A percentile compares a stretch with the other conserved stretches of the same genome.
Evolutionary conservation across 2,797 vertebrate genomes (phyloP).

Genomic region (Typhlichthys eigenmanni): DNA sequence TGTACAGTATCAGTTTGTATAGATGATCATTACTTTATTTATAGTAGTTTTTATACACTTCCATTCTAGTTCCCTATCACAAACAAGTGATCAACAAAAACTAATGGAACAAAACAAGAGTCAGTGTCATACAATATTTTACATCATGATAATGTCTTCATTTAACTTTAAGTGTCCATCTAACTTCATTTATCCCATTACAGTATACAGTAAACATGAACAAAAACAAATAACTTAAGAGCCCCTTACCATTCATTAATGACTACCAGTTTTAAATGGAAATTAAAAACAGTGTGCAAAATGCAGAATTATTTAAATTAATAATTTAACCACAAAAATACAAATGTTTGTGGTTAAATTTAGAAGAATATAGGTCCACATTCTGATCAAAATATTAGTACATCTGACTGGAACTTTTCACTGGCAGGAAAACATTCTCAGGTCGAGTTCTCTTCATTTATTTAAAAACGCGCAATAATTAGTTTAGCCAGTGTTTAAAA

Average conservation of each 20-base stretch:
- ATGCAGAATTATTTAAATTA: not conserved
- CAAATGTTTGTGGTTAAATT: too few relatives aligned
- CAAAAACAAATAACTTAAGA: slow-evolving; percentile 33
- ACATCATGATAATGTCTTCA: slow-evolving; percentile 37
- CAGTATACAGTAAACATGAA: slow-evolving; percentile 11
- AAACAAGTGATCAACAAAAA: too few relatives aligned
- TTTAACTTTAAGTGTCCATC: slow-evolving; percentile 17
- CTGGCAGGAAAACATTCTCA: slow-evolving; percentile 3
- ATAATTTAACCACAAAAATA: too few relatives aligned
- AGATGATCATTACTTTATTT: too few relatives aligned
- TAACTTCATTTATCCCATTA: slow-evolving; percentile 36
- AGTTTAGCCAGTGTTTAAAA: slow-evolving; percentile 12
- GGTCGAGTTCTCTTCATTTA: slow-evolving; percentile 22
- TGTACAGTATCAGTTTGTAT: too few relatives aligned
- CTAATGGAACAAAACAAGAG: too few relatives aligned
- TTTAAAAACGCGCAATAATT: not conserved
- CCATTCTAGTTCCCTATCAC: too few relatives aligned
- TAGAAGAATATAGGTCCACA: not conserved
- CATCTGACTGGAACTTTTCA: slow-evolving; percentile 5
- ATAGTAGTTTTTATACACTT: too few relatives aligned
- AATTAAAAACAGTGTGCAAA: not conserved
- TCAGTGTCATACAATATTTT: not conserved
- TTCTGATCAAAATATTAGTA: slow-evolving; percentile 1
- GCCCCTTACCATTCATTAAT: slow-evolving; percentile 52
- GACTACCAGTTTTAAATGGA: slow-evolving; percentile 22